phyloP scores from a whole-genome alignment of 2,797 vertebrate genomes.

The Coluber constrictor region DNA sequence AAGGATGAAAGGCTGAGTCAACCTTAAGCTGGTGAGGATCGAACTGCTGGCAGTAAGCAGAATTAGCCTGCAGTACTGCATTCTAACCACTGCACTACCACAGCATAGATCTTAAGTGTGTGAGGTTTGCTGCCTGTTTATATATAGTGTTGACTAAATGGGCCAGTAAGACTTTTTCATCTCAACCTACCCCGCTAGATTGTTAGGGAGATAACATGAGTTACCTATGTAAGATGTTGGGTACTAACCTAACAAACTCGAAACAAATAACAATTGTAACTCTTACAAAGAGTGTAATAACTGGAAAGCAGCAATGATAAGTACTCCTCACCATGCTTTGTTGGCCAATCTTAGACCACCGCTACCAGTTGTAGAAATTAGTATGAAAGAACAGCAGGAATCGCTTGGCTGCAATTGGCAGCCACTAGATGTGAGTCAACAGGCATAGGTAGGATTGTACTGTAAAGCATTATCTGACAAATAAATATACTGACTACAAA shows the following conservation, averaged over 20 bases:
- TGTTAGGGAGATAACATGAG: neutral
- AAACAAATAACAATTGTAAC: neutral
- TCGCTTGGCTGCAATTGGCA: neutral
- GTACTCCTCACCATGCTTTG: neutral
- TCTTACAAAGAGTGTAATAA: neutral
- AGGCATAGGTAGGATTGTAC: neutral
- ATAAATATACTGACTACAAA: slow-evolving; percentile 6
- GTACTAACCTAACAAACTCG: neutral
- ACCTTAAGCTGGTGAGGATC: neutral
- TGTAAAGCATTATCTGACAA: neutral
- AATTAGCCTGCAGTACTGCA: neutral
- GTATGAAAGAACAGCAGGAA: neutral
- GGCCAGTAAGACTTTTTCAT: neutral
- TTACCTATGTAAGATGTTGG: neutral
- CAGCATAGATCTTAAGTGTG: neutral
- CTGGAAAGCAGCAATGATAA: neutral
- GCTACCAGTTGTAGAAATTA: neutral
- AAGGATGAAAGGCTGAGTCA: neutral
- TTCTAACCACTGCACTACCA: neutral
- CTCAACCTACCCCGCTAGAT: neutral
- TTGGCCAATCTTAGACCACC: neutral
- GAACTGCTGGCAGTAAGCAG: neutral
- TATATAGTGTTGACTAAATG: neutral
- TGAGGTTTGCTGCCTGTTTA: neutral
- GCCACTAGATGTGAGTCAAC: neutral